These are phyloP conservation scores for Mystacides longicornis DNA, from an alignment of 2,888 invertebrate genomes.

Conservation along the genomic window DNA sequence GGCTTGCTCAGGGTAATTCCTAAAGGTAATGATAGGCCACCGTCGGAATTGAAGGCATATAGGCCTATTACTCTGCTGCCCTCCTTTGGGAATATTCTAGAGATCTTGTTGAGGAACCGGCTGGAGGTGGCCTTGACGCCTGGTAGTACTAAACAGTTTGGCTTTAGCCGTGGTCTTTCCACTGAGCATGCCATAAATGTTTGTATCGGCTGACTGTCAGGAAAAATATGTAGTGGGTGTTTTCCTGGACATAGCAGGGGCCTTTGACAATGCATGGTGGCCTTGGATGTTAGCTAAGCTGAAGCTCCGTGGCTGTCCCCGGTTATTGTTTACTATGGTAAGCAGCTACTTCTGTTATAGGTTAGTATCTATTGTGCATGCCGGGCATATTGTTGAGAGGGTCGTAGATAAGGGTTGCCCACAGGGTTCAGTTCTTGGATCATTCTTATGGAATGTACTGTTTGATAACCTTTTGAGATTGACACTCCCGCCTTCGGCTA, in stretches of 20 bases:
- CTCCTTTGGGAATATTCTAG: too few species aligned
- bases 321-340: constrained; percentile 12
- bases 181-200: constrained; percentile 13
- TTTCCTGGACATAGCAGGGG: constrained; percentile 30
- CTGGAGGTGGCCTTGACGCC: neutral
- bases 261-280: too few species aligned
- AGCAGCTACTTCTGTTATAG: too few species aligned
- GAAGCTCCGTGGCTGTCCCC: constrained; percentile 7
- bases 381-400: too few species aligned
- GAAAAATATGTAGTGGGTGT: constrained; percentile 25
- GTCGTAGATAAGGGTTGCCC: too few species aligned
- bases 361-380: too few species aligned
- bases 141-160: constrained; percentile 24
- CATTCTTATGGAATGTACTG: too few species aligned
- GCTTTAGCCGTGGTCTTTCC: constrained; percentile 24
- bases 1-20: constrained; percentile 5
- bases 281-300: constrained; percentile 26
- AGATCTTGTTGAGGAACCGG: neutral
- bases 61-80: constrained; percentile 26
- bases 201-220: neutral
- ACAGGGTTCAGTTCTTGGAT: too few species aligned
- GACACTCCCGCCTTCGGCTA: too few species aligned
- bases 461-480: too few species aligned
- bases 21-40: constrained; percentile 22
- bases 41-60: constrained; percentile 25